These are phyloP conservation scores for Calidris pugnax DNA, from an alignment of 2,113 vertebrate genomes.

Conservation along the genomic window DNA sequence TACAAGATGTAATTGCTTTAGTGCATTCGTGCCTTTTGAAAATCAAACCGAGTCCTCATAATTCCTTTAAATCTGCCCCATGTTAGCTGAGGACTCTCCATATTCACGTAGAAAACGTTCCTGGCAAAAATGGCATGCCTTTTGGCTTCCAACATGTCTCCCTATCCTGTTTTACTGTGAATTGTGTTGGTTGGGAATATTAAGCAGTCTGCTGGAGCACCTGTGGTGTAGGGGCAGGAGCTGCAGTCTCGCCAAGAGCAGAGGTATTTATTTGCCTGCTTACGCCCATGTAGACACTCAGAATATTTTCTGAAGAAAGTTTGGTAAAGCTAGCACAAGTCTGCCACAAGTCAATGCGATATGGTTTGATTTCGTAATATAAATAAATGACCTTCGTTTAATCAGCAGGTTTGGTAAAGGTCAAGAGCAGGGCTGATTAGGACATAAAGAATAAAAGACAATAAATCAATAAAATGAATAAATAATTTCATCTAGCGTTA, in stretches of 20 bases:
- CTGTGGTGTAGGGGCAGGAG: not conserved
- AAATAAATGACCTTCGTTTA: not conserved
- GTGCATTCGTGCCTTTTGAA: not conserved
- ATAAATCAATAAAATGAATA: not conserved
- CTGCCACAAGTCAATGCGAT: not conserved
- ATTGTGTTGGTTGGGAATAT: not conserved
- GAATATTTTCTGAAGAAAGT: not conserved
- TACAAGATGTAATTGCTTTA: not conserved
- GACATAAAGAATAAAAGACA: not conserved
- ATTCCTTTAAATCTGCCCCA: not conserved
- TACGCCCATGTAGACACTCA: not conserved
- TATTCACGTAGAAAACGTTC: not conserved
- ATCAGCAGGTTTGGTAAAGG: not conserved
- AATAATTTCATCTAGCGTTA: not conserved
- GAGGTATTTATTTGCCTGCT: not conserved
- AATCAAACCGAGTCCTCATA: accelerated
- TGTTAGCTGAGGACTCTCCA: not conserved
- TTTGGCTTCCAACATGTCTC: not conserved
- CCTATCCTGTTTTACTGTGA: not conserved
- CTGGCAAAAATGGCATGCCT: not conserved
- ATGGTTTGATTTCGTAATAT: not conserved
- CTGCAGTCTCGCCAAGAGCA: not conserved
- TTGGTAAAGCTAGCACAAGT: not conserved
- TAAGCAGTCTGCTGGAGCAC: not conserved
- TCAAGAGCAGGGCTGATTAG: not conserved